Conservation (phyloP, 1,140 invertebrate genomes). For the Ceratina australensis region DNA sequence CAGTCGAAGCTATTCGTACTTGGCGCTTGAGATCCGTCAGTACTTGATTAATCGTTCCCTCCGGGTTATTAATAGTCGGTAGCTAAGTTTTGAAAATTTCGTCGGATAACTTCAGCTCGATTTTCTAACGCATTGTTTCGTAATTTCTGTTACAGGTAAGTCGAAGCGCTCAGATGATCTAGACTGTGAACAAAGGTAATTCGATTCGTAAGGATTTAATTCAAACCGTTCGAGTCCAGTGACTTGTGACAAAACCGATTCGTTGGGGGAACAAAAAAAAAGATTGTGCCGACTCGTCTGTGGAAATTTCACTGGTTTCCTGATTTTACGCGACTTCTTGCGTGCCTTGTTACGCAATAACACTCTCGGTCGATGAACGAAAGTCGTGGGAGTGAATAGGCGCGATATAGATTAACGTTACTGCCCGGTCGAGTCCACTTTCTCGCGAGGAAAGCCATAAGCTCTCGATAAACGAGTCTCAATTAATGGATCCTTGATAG, state of each 20-base stretch:
- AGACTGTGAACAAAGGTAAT: not conserved
- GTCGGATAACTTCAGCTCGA: too few species aligned
- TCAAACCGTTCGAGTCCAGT: not conserved
- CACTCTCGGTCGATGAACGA: constrained; percentile 24
- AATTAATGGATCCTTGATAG: too few species aligned
- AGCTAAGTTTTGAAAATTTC: not conserved
- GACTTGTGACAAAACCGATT: not conserved
- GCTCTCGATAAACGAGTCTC: too few species aligned
- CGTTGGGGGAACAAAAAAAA: too few species aligned
- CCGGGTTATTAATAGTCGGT: too few species aligned
- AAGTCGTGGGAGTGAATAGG: constrained; percentile 54
- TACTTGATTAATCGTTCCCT: not conserved
- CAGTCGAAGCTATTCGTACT: not conserved
- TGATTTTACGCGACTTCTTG: constrained; percentile 41
- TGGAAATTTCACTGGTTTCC: constrained; percentile 37
- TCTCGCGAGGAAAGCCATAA: constrained; percentile 19
- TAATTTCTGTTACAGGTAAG: constrained; percentile 14
- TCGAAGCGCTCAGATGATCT: not conserved
- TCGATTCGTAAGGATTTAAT: not conserved
- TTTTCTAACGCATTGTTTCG: too few species aligned
- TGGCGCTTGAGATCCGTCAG: not conserved
- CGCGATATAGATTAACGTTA: constrained; percentile 32
- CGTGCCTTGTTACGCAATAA: constrained; percentile 46
- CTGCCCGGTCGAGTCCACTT: constrained; percentile 33
- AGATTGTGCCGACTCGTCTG: not conserved